A percentile compares a stretch with the other conserved stretches of the same genome.
Evolutionary conservation across 2,888 invertebrate genomes (phyloP).

Genomic region (Cosmorhoe ocellata): DNA sequence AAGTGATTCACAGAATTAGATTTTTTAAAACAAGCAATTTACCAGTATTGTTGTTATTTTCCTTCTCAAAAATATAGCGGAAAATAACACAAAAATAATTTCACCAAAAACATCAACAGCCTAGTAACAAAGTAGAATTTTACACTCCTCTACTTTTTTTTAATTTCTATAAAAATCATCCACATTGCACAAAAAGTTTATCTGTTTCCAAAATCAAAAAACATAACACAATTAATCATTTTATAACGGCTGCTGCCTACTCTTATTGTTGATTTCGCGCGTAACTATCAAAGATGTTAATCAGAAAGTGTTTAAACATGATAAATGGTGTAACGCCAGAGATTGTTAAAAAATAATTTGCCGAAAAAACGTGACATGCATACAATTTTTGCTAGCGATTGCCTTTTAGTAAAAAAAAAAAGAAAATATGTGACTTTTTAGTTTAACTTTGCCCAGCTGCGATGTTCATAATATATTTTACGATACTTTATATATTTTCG

Average conservation of each 20-base stretch:
- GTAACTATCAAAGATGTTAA: conserved; percentile 39
- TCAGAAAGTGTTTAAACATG: conserved; percentile 39
- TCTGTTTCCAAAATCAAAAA: conserved; percentile 21
- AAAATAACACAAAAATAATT: too few species aligned
- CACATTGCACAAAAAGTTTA: conserved; percentile 18
- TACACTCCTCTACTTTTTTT: background rate
- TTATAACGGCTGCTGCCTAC: conserved; percentile 27
- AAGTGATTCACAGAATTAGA: too few species aligned
- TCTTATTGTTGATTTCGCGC: conserved; percentile 52
- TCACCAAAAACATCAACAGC: too few species aligned
- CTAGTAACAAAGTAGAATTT: too few species aligned
- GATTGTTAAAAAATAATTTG: conserved; percentile 35
- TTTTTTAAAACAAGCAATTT: too few species aligned
- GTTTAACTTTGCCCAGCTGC: too few species aligned
- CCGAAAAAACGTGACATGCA: conserved; percentile 35
- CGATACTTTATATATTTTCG: too few species aligned
- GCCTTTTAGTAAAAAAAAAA: too few species aligned
- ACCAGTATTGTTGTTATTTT: too few species aligned
- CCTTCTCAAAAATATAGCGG: too few species aligned
- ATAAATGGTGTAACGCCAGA: conserved; percentile 47
- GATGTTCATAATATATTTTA: too few species aligned
- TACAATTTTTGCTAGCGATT: conserved; percentile 1
- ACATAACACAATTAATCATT: conserved; percentile 35
- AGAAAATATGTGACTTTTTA: too few species aligned
- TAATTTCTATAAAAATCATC: conserved; percentile 1